These are phyloP conservation scores for Acinonyx jubatus DNA, from an alignment of 2,113 vertebrate genomes.

Conservation along the genomic window DNA sequence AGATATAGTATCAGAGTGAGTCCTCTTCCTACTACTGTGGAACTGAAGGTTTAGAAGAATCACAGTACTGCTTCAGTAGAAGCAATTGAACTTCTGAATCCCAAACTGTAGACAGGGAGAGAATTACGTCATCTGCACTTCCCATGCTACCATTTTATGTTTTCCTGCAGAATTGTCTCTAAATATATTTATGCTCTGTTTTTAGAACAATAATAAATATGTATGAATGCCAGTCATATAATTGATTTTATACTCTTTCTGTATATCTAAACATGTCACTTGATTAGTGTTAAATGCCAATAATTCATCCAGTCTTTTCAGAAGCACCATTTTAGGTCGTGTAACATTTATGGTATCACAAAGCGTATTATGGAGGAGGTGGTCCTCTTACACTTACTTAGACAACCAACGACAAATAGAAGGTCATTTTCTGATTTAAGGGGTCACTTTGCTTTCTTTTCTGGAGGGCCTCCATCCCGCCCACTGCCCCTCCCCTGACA, in stretches of 20 bases:
- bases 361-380: constrained; percentile 84
- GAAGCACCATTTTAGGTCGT: constrained; percentile 73
- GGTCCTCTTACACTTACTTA: constrained; percentile 79
- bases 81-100: background rate
- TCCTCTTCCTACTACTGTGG: background rate
- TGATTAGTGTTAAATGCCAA: constrained; percentile 73
- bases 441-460: constrained; percentile 84
- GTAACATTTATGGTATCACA: constrained; percentile 77
- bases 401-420: constrained; percentile 82
- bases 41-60: background rate
- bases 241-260: constrained; percentile 35
- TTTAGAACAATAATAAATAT: constrained; percentile 37
- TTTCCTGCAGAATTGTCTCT: constrained; percentile 5
- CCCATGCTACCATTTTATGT: background rate
- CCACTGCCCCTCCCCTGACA: constrained; percentile 73
- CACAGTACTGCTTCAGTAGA: background rate
- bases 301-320: constrained; percentile 82
- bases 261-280: constrained; percentile 52
- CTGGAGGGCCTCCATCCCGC: constrained; percentile 72
- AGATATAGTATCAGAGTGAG: background rate
- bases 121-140: background rate
- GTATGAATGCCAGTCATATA: background rate
- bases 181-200: background rate
- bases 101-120: background rate
- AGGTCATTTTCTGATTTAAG: constrained; percentile 85